Evolutionary conservation across 2,888 invertebrate species (phyloP), one percentile per base, ranked within the genome.

Genomic region (Leptinotarsa juncta): DNA sequence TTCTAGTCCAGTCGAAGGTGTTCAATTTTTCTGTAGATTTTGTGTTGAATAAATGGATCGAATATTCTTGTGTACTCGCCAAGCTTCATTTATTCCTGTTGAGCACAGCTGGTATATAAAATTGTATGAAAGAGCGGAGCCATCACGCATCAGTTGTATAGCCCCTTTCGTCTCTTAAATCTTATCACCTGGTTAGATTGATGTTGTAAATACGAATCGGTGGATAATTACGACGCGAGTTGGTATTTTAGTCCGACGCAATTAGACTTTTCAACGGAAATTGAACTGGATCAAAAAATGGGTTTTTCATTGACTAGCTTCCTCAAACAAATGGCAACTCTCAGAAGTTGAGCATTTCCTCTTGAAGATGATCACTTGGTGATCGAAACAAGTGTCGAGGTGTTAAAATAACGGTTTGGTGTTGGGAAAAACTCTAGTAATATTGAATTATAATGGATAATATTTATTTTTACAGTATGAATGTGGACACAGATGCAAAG

Each of bases 401-500:
- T 23, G 2, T 23, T 3, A 23, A 23, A 23, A 23, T 23, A 23
- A 23, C 23, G 23, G 23, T 23, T 23, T 2, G 23, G 23, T 23
- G 23, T 23, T 23, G 23, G 23, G 23, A 23, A 23, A 23, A 23
- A 23, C 23, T 23, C 20, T 1, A 20, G 20, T 20, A 20, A 20
- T 20, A 20, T 20, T 20, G 32, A 10, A 32, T 53, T 18, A n/a
- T 26, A 23, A 10, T 23, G 26, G 53, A 62, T 65, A 53, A 42
- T 69, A 49, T 65, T 78, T 88, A 60, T 69, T 53, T 65, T 78
- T 88, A 62, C 85, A 96, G 93, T 92, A 95, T 85, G 86, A 91
- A 10, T 98, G 97, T 88, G 95, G 96, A 0, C 97, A 98, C 88
- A 92, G 95, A 10, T 96, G 96, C 85, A 89, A 90, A 51, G 89